Conservation (phyloP, 1,140 invertebrate species). For the Gryllus bimaculatus region DNA sequence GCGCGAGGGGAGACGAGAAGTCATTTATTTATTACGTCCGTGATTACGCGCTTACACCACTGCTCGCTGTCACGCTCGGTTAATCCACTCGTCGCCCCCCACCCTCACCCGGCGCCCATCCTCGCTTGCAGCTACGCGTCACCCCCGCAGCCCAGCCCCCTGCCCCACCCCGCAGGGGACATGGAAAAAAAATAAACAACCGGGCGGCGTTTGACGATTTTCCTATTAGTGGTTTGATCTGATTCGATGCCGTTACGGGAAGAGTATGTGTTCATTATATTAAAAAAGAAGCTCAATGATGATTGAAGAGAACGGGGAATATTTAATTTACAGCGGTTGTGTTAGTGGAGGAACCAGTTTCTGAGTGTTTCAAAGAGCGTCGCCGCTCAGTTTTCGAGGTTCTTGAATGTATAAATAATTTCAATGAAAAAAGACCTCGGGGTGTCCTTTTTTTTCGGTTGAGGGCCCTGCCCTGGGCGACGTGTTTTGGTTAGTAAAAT, state of each 20-base stretch:
- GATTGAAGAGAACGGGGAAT: too few relatives aligned
- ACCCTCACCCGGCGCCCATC: background rate
- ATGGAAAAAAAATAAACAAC: background rate
- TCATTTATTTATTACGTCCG: constrained; percentile 5
- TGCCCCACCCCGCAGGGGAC: background rate
- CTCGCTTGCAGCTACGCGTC: background rate
- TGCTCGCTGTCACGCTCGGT: constrained; percentile 2
- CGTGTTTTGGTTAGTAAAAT: too few relatives aligned
- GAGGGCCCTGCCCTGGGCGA: too few relatives aligned
- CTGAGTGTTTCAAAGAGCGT: too few relatives aligned
- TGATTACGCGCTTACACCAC: background rate
- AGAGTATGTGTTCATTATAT: too few relatives aligned
- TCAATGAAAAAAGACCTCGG: too few relatives aligned
- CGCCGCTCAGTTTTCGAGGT: too few relatives aligned
- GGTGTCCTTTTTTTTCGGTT: too few relatives aligned
- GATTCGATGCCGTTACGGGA: background rate
- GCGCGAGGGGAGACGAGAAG: background rate
- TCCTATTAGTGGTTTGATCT: background rate
- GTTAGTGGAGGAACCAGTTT: too few relatives aligned
- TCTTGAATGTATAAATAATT: too few relatives aligned
- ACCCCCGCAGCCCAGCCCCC: background rate
- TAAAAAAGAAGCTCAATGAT: too few relatives aligned
- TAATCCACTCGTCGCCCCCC: background rate
- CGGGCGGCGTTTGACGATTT: background rate
- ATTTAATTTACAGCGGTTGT: too few relatives aligned